Percentiles rank a stretch among this genome's conserved stretches.
Conservation (phyloP, 2,113 vertebrate genomes). For the Toxotes jaculatrix region DNA sequence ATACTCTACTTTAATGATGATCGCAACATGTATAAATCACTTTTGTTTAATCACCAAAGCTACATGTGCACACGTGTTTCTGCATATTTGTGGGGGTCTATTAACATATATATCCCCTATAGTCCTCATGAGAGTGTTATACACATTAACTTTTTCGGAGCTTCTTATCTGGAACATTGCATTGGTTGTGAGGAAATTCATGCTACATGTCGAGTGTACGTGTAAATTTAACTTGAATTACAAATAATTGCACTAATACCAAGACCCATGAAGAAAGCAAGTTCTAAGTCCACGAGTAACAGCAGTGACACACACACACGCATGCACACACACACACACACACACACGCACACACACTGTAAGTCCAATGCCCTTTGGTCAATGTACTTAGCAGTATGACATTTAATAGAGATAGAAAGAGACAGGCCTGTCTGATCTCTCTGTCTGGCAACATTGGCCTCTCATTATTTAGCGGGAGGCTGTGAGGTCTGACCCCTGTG, state of each 20-base stretch:
- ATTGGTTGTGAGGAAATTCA: background rate
- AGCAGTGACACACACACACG: constrained; percentile 10
- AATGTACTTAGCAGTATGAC: constrained; percentile 43
- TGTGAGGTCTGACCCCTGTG: constrained; percentile 41
- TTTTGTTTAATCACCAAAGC: background rate
- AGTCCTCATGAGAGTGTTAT: background rate
- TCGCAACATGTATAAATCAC: background rate
- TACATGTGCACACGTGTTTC: background rate
- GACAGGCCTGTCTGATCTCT: constrained; percentile 53
- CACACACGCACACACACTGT: constrained; percentile 10
- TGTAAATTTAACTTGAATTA: background rate
- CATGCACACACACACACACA: constrained; percentile 5
- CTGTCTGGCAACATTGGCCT: constrained; percentile 49
- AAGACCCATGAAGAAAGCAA: background rate
- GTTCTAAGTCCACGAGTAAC: constrained; percentile 12
- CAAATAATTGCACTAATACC: too few relatives aligned
- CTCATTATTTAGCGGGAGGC: constrained; percentile 51
- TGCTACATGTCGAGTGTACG: background rate
- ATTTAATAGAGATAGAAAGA: constrained; percentile 53
- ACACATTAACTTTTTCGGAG: too few relatives aligned
- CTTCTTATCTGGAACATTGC: background rate
- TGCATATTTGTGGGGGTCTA: too few relatives aligned
- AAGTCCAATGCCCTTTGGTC: constrained; percentile 39
- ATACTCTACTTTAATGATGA: background rate
- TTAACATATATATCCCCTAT: background rate